These are phyloP conservation scores for Synergus itoensis DNA, from an alignment of 2,888 invertebrate genomes.

Conservation along the genomic window DNA sequence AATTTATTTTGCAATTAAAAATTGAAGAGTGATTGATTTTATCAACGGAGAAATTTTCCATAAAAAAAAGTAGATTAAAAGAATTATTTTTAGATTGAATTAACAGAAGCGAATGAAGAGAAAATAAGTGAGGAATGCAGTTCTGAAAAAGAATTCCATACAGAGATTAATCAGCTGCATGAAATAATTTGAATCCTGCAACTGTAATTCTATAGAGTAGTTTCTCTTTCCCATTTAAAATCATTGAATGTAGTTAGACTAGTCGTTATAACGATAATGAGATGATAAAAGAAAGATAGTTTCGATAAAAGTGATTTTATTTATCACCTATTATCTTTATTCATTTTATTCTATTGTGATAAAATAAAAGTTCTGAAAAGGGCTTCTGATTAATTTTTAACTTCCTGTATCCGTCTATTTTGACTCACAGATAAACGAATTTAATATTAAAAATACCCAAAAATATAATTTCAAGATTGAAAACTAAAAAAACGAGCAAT, in stretches of 20 bases:
- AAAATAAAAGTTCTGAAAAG: no score
- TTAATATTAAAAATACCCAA: no score
- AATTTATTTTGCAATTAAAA: no score
- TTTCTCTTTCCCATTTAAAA: neutral
- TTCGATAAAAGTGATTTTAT: neutral
- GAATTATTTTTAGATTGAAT: no score
- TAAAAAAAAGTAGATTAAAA: no score
- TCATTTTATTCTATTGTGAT: neutral
- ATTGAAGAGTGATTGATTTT: no score
- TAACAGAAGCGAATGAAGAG: neutral
- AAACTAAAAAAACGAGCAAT: no score
- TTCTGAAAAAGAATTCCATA: neutral
- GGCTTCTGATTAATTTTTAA: no score
- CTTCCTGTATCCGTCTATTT: no score
- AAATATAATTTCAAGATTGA: no score
- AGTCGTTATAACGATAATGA: neutral
- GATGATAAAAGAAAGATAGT: neutral
- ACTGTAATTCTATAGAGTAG: neutral
- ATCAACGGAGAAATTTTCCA: no score
- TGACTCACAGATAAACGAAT: no score
- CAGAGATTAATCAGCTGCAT: neutral
- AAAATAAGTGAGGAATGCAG: constrained; percentile 5
- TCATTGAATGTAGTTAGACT: neutral
- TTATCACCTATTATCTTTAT: neutral
- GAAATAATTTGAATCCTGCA: neutral